Evolutionary conservation across 2,888 invertebrate genomes (phyloP).

Genomic region (Acrocyrtus sp.): DNA sequence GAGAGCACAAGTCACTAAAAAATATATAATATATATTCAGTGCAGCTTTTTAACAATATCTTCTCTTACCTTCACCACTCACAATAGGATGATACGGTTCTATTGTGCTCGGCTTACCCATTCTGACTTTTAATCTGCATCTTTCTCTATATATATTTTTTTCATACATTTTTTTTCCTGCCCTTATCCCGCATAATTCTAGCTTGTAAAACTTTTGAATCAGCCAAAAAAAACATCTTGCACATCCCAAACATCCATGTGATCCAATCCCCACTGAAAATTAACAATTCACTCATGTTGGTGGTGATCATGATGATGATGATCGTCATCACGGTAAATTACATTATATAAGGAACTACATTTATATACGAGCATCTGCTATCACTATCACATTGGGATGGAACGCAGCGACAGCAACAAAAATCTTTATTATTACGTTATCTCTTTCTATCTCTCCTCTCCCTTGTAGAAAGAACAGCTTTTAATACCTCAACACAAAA

Average conservation of each 20-base stretch:
- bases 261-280: constrained; percentile 20
- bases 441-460: constrained; percentile 6
- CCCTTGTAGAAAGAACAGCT: not conserved
- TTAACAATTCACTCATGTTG: constrained; percentile 45
- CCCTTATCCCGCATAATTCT: too few species aligned
- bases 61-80: constrained; percentile 23
- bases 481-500: not conserved
- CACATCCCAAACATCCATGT: not conserved
- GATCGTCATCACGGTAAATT: not conserved
- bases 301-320: not conserved
- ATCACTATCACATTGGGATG: constrained; percentile 23
- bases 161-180: too few species aligned
- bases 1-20: not conserved
- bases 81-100: constrained; percentile 38
- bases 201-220: too few species aligned
- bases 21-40: not conserved
- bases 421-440: constrained; percentile 42
- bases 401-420: constrained; percentile 13
- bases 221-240: not conserved
- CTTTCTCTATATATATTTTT: constrained; percentile 10
- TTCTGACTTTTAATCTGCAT: constrained; percentile 27
- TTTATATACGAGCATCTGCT: constrained; percentile 29
- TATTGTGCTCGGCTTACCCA: constrained; percentile 25
- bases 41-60: constrained; percentile 7
- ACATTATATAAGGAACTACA: not conserved